Evolutionary conservation across 2,113 vertebrate species (phyloP).

Genomic region (Pithys albifrons): DNA sequence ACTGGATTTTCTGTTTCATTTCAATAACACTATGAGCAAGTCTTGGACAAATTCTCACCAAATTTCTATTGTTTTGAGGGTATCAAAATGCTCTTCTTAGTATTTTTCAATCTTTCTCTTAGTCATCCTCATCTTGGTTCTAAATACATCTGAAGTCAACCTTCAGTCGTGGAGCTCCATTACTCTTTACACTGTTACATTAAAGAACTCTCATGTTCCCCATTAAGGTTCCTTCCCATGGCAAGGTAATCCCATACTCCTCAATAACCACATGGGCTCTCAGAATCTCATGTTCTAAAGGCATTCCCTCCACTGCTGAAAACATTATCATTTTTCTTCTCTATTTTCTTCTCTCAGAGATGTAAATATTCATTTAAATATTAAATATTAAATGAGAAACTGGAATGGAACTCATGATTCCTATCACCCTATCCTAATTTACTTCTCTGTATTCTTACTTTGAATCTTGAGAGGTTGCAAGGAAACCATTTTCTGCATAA

Average conservation of each 20-base stretch:
- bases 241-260: not conserved
- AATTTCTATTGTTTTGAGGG: not conserved
- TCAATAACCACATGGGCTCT: not conserved
- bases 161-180: not conserved
- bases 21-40: not conserved
- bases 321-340: not conserved
- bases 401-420: not conserved
- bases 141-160: not conserved
- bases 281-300: not conserved
- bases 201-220: not conserved
- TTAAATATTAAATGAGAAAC: constrained; percentile 8
- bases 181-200: not conserved
- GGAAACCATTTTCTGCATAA: not conserved
- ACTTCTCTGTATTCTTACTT: not conserved
- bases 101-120: not conserved
- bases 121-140: not conserved
- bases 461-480: not conserved
- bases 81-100: not conserved
- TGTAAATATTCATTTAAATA: constrained; percentile 18
- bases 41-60: not conserved
- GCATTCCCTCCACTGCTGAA: not conserved
- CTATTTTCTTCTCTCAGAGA: not conserved
- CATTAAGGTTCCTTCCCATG: not conserved
- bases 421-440: not conserved
- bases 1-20: not conserved